Conservation (phyloP, 2,888 invertebrate species). For the Atherix ibis region DNA sequence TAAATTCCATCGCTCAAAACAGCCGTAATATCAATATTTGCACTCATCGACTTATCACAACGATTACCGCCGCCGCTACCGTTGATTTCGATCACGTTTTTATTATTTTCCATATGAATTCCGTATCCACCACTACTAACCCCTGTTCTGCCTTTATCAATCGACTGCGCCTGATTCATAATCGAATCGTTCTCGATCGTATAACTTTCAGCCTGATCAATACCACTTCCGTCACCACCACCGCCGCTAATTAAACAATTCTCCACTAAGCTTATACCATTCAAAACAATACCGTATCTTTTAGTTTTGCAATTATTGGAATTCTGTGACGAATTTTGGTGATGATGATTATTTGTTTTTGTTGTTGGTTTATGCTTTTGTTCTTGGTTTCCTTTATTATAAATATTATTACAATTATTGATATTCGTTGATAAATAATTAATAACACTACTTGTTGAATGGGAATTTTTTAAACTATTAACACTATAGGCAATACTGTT, state of each 20-base stretch:
- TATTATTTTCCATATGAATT: no score
- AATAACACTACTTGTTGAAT: no score
- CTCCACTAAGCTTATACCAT: slow-evolving; percentile 25
- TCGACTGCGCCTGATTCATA: not conserved
- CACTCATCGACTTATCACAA: no score
- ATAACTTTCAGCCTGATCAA: slow-evolving; percentile 27
- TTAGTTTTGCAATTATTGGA: slow-evolving; percentile 16
- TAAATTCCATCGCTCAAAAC: slow-evolving; percentile 3
- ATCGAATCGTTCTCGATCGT: slow-evolving; percentile 18
- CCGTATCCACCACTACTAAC: no score
- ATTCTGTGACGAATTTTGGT: not conserved
- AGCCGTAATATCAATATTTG: no score
- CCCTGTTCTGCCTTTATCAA: not conserved
- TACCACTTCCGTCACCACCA: slow-evolving; percentile 24
- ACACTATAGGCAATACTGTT: no score
- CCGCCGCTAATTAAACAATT: slow-evolving; percentile 4
- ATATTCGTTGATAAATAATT: no score
- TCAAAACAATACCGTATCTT: slow-evolving; percentile 30
- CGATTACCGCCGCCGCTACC: no score
- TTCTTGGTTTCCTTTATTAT: not conserved
- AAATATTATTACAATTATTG: no score
- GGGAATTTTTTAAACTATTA: no score
- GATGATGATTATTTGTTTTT: no score
- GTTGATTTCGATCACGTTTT: no score
- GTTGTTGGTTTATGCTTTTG: not conserved